Evolutionary conservation across 1,140 invertebrate genomes (phyloP).

Genomic region (Lepidurus arcticus): DNA sequence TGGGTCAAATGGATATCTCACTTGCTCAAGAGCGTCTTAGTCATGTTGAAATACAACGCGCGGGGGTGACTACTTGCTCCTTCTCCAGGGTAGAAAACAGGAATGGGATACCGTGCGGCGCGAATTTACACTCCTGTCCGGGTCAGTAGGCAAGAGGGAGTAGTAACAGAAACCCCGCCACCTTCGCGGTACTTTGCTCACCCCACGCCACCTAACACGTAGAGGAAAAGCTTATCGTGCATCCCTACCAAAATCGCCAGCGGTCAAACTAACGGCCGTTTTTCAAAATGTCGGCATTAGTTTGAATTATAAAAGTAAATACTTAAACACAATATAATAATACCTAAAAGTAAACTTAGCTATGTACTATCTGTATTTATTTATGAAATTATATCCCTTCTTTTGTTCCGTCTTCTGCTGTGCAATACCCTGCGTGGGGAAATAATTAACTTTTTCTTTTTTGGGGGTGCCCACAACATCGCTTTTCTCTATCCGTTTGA

Average conservation of each 20-base stretch:
- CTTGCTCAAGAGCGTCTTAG: neutral
- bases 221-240: neutral
- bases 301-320: too few species aligned
- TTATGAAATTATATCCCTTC: too few species aligned
- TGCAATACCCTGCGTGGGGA: neutral
- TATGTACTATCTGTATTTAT: too few species aligned
- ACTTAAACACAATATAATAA: too few species aligned
- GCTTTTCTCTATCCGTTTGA: neutral
- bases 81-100: neutral
- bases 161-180: neutral
- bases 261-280: neutral
- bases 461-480: neutral
- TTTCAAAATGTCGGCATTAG: neutral
- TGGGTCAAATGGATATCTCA: neutral
- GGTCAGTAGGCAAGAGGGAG: neutral
- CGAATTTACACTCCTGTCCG: slow-evolving; percentile 2
- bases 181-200: neutral
- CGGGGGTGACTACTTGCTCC: neutral
- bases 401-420: too few species aligned
- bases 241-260: neutral
- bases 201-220: neutral
- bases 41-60: neutral
- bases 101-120: slow-evolving; percentile 1
- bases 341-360: too few species aligned
- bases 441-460: neutral